A percentile compares a stretch with the other conserved stretches of the same genome.
Evolutionary conservation across 2,113 vertebrate species (phyloP).

Genomic region (Deroptyus accipitrinus): DNA sequence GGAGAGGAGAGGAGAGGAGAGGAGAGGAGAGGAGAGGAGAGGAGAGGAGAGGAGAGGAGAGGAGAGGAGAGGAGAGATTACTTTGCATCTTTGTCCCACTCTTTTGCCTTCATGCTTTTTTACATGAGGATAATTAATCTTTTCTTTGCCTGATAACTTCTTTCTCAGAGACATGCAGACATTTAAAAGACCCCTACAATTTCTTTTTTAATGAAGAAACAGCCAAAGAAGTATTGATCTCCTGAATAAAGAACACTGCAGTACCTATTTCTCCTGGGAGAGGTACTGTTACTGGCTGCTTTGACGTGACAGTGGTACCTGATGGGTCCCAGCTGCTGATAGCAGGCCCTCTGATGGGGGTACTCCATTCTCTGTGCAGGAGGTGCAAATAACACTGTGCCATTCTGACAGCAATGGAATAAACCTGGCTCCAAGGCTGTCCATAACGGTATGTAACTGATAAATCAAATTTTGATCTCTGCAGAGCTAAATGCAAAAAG

Average conservation of each 20-base stretch:
- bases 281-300: slow-evolving; percentile 4
- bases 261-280: slow-evolving; percentile 6
- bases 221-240: background rate
- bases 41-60: too few species aligned
- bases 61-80: background rate
- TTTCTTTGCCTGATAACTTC: background rate
- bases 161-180: background rate
- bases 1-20: fast-evolving
- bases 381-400: background rate
- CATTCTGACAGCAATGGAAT: background rate
- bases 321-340: slow-evolving; percentile 44
- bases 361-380: background rate
- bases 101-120: background rate
- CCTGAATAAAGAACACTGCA: slow-evolving; percentile 7
- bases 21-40: too few species aligned
- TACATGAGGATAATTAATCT: background rate
- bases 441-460: background rate
- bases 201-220: background rate
- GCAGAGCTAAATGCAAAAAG: background rate
- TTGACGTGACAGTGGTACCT: background rate
- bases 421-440: background rate
- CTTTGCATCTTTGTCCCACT: background rate
- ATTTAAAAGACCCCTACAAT: background rate
- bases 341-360: background rate
- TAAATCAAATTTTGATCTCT: background rate